phyloP scores from a whole-genome alignment of 2,888 invertebrate genomes.

The Steromphala cineraria region DNA sequence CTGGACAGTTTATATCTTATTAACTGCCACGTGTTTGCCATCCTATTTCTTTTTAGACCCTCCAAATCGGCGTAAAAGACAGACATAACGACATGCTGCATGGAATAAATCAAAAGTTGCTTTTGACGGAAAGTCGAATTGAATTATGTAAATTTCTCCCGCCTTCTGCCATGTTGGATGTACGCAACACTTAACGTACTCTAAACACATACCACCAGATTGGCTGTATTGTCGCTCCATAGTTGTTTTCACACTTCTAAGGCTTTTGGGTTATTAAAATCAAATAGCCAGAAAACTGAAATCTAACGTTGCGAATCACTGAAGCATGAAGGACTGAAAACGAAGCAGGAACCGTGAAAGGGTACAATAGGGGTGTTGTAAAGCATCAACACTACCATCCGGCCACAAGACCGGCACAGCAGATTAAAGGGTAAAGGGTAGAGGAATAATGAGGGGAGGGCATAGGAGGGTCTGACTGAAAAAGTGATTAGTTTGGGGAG shows the following conservation, averaged over 20 bases:
- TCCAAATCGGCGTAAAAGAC: too few relatives aligned
- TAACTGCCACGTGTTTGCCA: neutral
- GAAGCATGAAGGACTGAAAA: too few relatives aligned
- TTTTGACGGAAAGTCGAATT: neutral
- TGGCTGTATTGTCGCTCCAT: neutral
- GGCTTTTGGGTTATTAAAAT: neutral
- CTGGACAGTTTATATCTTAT: neutral
- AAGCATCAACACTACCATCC: too few relatives aligned
- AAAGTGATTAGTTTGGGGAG: too few relatives aligned
- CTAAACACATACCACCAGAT: neutral
- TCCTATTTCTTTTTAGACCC: neutral
- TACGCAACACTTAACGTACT: neutral
- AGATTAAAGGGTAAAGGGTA: too few relatives aligned
- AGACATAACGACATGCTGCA: too few relatives aligned
- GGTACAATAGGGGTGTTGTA: too few relatives aligned
- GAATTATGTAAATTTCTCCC: slow-evolving; percentile 23
- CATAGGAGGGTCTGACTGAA: too few relatives aligned
- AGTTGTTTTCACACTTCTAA: neutral
- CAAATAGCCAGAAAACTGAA: neutral
- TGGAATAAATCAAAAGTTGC: too few relatives aligned
- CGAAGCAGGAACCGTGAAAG: too few relatives aligned
- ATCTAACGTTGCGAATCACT: neutral
- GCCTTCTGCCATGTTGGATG: slow-evolving; percentile 16
- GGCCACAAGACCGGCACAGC: too few relatives aligned
- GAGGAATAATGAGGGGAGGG: too few relatives aligned